phyloP scores from a whole-genome alignment of 1,140 invertebrate genomes.

The Bathynomus jamesi region DNA sequence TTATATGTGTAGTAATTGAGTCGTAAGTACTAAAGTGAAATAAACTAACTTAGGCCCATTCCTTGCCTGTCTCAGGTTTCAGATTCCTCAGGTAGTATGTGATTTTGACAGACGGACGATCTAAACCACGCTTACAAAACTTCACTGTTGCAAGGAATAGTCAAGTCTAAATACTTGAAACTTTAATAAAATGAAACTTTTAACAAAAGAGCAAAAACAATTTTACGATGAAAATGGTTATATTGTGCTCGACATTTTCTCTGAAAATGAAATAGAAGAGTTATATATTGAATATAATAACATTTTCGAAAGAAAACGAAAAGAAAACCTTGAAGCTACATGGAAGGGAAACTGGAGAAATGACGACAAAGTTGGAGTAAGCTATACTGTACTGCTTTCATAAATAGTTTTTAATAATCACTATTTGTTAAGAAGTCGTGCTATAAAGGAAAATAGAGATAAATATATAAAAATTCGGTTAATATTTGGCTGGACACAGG shows the following conservation, averaged over 20 bases:
- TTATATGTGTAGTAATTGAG: too few relatives aligned
- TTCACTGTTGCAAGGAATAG: too few relatives aligned
- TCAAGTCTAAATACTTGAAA: too few relatives aligned
- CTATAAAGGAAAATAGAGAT: neutral
- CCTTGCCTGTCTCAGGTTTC: too few relatives aligned
- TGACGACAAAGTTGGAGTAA: constrained; percentile 17
- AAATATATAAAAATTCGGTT: neutral
- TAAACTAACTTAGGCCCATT: too few relatives aligned
- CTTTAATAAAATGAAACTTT: constrained; percentile 36
- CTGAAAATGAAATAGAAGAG: constrained; percentile 45
- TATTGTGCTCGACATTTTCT: constrained; percentile 47
- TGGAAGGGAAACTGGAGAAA: constrained; percentile 44
- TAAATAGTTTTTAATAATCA: neutral
- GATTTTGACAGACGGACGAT: too few relatives aligned
- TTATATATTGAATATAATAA: constrained; percentile 46
- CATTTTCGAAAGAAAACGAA: constrained; percentile 42
- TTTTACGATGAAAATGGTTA: constrained; percentile 50
- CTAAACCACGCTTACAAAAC: too few relatives aligned
- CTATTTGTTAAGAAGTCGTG: neutral
- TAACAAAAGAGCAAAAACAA: constrained; percentile 45
- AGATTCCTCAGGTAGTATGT: too few relatives aligned
- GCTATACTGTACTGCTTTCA: neutral
- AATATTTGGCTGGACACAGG: too few relatives aligned
- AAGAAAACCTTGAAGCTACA: constrained; percentile 44
- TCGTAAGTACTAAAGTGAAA: too few relatives aligned